Base-by-base conservation (phyloP, 2,113 vertebrate genomes). In the Dromiciops gliroides region DNA sequence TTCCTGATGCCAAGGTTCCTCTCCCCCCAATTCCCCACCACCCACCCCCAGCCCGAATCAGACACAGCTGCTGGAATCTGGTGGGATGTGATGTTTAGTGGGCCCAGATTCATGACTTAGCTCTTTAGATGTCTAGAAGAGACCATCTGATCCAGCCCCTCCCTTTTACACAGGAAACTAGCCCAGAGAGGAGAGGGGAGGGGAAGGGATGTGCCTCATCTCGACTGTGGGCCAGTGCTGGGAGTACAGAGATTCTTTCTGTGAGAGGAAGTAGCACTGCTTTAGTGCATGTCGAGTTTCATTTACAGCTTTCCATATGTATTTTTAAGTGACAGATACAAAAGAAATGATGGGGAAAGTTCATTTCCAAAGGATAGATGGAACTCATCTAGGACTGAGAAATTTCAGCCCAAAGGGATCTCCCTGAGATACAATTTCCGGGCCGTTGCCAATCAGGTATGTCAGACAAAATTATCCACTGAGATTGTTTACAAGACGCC, bases 401-500 rank as follows among this genome's bases (percentile, higher is more conserved):
- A 75, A 49, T 51, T 95, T 44, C 93, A 98, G 90, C 98, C 98
- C 89, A 98, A 95, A 96, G 98, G 98, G 51, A 97, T 99, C 67
- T 93, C 95, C 90, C 95, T 99, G 92, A 97, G 97, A 23, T 99
- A 98, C 97, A 99, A 99, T 95, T 99, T 99, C 96, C 97, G 97
- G 0, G 98, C 97, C 0, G 97, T 98, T 93, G 98, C 97, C 94
- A 99, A 99, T 97, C 98, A 98, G 98, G 98, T 99, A 98, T 97
- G 93, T 95, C 1, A 28, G 31, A 94, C 8, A 51, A 11, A 95
- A 67, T 51, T 90, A 6, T 47, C 53, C 6, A 1, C 37, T 93
- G 94, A 93, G 3, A 22, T 51, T 94, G 0, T 26, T 95, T 25
- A 90, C 2, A 25, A 91, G 37, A 93, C 93, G 31, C 53, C 93